Evolutionary conservation across 2,797 vertebrate genomes (phyloP), one percentile per base, ranked within the genome.

Genomic region (Manis javanica): DNA sequence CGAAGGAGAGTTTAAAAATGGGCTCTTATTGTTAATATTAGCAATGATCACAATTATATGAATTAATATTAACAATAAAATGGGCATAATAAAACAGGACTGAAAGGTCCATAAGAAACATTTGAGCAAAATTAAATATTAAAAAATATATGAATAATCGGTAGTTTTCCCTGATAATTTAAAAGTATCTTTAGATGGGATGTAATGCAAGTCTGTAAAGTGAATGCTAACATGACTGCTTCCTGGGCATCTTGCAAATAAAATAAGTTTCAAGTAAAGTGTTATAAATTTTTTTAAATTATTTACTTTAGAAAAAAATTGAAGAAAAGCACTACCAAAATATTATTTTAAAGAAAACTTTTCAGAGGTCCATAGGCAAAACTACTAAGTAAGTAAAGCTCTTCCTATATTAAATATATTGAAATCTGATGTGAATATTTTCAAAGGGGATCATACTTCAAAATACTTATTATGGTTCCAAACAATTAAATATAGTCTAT

Each of bases 51-150:
- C 46, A 74, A 87, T 51, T 59, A 68, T 59, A 53, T 29, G 39
- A 87, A 81, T 82, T 69, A 42, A 9, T 24, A 63, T 46, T 74
- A 90, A 68, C 11, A 55, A 61, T 71, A 34, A 89, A 57, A 26
- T 85, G 1, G 0, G 13, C 68, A 7, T 68, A 68, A 64, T 85
- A 89, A 96, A 68, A 75, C 29, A 21, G 2, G 12, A 72, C 14
- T n/a, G 49, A 68, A 75, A 85, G 13, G 0, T 26, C 2, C 18
- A 31, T 16, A 87, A 63, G 8, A 68, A 39, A 63, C 42, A 46
- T 37, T 78, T 64, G 68, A 68, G 23, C 31, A 96, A 59, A 71
- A 55, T 79, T 88, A 91, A 79, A 68, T 91, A 91, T 59, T 81
- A 61, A 66, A 13, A 89, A 92, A 68, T 11, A 15, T 51, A 34